Base-by-base conservation (phyloP, 2,888 invertebrate genomes). In the Mimumesa dahlbomi region DNA sequence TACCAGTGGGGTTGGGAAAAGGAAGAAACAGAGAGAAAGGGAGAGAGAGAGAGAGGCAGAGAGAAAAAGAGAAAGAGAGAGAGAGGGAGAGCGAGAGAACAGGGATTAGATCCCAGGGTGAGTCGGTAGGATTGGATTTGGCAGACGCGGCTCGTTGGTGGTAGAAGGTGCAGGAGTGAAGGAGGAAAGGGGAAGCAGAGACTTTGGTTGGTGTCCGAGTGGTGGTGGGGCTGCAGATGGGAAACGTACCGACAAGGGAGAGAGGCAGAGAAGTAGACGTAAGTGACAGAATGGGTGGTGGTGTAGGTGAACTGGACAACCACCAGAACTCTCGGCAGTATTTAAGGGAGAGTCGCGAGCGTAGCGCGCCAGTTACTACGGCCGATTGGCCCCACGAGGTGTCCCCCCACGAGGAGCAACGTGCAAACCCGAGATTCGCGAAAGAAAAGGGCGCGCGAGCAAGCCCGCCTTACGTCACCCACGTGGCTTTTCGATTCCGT, bases 311-410 rank as follows among this genome's bases (percentile, higher is more conserved):
- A 83, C 82, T 83, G 83, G 84, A 83, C 84, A 80, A 82, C 78
- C 76, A 75, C 71, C 80, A 77, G 73, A 77, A 78, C 71, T 63
- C 69, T 58, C 75, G 76, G 42, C 73, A 69, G 85, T 86, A 85
- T 86, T 86, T 86, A 86, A 86, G 85, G 86, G 86, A 82, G 84
- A 82, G 81, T 81, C 82, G 69, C 76, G 81, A 81, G 78, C 82
- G 82, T 73, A 78, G 81, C 85, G 84, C 84, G 85, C 83, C 85
- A 85, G 85, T 85, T 84, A 73, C 73, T 54, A 69, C 77, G 73
- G 73, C 71, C 75, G 71, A 77, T 71, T 65, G 68, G 71, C 65
- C 71, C 65, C 65, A 64, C 68, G 73, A 73, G 73, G 58, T 73
- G 61, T 21, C 40, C 36, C 34, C 29, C 36, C 43, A 13, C 31